Conservation (phyloP, 1,140 invertebrate species). For the Diprion similis region DNA sequence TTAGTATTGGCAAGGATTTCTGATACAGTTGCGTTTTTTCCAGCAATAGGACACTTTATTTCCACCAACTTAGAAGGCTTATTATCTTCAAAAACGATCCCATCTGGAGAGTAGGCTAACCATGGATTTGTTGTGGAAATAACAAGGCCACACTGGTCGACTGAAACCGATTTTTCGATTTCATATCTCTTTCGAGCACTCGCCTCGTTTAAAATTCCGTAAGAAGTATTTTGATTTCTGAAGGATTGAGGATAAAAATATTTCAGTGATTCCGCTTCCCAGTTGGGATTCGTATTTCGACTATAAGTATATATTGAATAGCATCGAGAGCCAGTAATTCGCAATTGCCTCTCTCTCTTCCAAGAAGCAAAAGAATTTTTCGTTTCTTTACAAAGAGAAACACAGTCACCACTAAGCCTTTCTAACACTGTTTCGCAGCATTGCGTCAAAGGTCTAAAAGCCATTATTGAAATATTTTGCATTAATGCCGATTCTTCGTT, state of each 20-base stretch:
- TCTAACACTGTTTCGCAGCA: neutral
- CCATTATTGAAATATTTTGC: too few relatives aligned
- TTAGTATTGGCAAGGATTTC: neutral
- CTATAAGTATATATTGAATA: neutral
- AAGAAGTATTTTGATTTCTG: neutral
- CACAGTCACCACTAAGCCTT: neutral
- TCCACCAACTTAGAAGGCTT: conserved; percentile 8
- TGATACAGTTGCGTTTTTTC: neutral
- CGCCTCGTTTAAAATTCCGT: neutral
- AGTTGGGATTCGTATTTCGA: neutral
- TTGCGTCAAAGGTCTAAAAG: neutral
- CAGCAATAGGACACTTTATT: conserved; percentile 11
- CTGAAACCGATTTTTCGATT: neutral
- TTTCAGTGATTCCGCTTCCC: neutral
- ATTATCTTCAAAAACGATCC: conserved; percentile 10
- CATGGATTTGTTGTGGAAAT: conserved; percentile 5
- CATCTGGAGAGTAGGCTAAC: conserved; percentile 15
- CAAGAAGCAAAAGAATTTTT: neutral
- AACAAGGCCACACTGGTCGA: neutral
- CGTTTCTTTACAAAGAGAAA: neutral
- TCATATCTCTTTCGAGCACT: neutral
- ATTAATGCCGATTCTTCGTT: too few relatives aligned
- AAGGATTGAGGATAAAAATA: neutral
- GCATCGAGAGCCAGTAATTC: neutral
- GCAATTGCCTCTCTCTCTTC: neutral